These are phyloP conservation scores for Pyrochroa serraticornis DNA, from an alignment of 2,888 invertebrate genomes.

Conservation along the genomic window DNA sequence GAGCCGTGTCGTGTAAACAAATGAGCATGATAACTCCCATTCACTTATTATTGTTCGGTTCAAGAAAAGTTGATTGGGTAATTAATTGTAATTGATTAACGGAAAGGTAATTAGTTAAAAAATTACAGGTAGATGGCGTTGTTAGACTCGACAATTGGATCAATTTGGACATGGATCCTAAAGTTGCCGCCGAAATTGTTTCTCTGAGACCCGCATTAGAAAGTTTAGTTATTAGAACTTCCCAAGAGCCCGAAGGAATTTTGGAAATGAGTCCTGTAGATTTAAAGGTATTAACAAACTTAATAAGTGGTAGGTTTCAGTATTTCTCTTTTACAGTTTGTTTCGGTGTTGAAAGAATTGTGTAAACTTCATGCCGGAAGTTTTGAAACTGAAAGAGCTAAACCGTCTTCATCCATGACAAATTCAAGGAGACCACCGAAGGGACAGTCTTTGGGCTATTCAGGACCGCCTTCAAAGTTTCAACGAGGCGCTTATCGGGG, in stretches of 20 bases:
- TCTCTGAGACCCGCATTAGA: slow-evolving; percentile 90
- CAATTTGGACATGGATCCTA: slow-evolving; percentile 83
- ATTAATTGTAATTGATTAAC: slow-evolving; percentile 34
- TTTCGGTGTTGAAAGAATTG: slow-evolving; percentile 74
- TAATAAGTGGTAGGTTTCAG: background rate
- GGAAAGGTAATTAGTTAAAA: slow-evolving; percentile 29
- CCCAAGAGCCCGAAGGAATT: slow-evolving; percentile 80
- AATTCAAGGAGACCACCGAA: slow-evolving; percentile 62
- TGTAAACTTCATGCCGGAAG: slow-evolving; percentile 82
- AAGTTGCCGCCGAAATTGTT: slow-evolving; percentile 79
- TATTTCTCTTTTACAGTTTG: slow-evolving; percentile 58
- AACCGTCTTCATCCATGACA: slow-evolving; percentile 59
- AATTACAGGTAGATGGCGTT: slow-evolving; percentile 66
- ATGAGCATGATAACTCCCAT: slow-evolving; percentile 92
- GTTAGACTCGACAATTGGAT: slow-evolving; percentile 94
- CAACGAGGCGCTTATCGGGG: slow-evolving; percentile 46
- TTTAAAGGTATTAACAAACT: slow-evolving; percentile 61
- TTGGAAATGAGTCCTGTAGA: slow-evolving; percentile 68
- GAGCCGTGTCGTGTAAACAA: slow-evolving; percentile 95
- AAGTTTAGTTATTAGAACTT: slow-evolving; percentile 78
- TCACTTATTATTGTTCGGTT: slow-evolving; percentile 90
- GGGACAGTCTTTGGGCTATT: slow-evolving; percentile 54
- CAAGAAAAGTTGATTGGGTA: slow-evolving; percentile 82
- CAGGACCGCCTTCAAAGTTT: slow-evolving; percentile 57
- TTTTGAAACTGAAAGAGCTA: slow-evolving; percentile 66